phyloP scores from a whole-genome alignment of 2,113 vertebrate genomes.

The Semnornis frantzii region DNA sequence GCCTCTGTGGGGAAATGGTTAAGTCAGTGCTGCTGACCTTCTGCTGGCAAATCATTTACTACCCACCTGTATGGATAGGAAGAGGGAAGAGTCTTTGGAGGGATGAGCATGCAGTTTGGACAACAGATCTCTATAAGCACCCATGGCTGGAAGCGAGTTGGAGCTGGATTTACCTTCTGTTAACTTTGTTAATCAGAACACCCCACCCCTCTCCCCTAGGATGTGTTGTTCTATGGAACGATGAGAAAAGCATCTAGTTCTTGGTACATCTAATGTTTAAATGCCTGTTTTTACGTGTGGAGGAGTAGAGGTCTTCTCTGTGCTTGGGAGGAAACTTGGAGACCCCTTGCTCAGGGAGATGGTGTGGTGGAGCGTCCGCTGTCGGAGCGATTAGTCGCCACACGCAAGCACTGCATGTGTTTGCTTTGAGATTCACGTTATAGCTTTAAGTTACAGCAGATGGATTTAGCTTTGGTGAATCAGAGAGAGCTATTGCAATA shows the following conservation, averaged over 20 bases:
- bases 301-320: neutral
- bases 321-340: neutral
- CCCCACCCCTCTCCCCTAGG: neutral
- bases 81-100: neutral
- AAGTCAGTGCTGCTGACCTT: neutral
- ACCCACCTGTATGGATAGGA: neutral
- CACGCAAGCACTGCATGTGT: neutral
- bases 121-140: neutral
- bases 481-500: neutral
- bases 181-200: neutral
- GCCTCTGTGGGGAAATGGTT: neutral
- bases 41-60: neutral
- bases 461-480: neutral
- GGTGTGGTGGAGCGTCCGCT: neutral
- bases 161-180: neutral
- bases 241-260: neutral
- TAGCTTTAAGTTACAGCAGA: neutral
- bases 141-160: neutral
- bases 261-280: neutral
- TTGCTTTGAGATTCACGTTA: neutral
- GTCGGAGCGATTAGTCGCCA: neutral
- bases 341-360: neutral
- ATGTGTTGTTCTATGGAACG: neutral
- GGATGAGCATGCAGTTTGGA: neutral
- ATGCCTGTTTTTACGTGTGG: neutral